Conservation (phyloP, 2,888 invertebrate species). For the Lasioglossum pauxillum region DNA sequence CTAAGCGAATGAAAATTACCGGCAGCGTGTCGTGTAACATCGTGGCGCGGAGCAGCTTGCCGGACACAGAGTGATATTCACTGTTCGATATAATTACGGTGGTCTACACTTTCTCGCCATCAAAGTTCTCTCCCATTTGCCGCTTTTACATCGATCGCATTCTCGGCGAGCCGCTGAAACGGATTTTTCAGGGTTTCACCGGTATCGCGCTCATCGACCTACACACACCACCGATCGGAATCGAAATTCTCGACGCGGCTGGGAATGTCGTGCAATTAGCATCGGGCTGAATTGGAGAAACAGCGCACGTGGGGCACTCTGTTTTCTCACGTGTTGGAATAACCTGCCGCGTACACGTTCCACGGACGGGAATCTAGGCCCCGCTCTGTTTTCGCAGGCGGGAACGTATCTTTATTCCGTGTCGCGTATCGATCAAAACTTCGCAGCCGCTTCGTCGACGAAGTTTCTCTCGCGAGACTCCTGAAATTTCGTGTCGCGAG, state of each 20-base stretch:
- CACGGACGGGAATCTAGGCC: neutral
- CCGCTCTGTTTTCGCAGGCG: neutral
- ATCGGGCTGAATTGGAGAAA: neutral
- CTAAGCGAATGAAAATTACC: conserved; percentile 1
- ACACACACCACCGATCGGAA: neutral
- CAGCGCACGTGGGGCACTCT: neutral
- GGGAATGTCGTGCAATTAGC: conserved; percentile 14
- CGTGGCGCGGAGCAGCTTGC: conserved; percentile 5
- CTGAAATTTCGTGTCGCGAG: neutral
- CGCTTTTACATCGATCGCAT: conserved; percentile 3
- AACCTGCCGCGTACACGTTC: neutral
- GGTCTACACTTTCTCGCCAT: conserved; percentile 11
- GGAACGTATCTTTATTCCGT: neutral
- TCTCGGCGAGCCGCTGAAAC: neutral
- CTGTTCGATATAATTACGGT: conserved; percentile 8
- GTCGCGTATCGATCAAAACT: conserved; percentile 27
- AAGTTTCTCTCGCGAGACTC: neutral
- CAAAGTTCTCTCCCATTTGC: conserved; percentile 6
- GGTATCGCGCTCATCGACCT: neutral
- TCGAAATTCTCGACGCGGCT: conserved; percentile 4
- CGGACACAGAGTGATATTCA: conserved; percentile 10
- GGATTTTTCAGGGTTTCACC: neutral
- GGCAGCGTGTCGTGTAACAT: neutral
- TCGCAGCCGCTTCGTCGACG: neutral
- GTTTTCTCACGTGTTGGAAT: conserved; percentile 28